Conservation (phyloP, 2,888 invertebrate genomes). For the Monoplex corrugatus region DNA sequence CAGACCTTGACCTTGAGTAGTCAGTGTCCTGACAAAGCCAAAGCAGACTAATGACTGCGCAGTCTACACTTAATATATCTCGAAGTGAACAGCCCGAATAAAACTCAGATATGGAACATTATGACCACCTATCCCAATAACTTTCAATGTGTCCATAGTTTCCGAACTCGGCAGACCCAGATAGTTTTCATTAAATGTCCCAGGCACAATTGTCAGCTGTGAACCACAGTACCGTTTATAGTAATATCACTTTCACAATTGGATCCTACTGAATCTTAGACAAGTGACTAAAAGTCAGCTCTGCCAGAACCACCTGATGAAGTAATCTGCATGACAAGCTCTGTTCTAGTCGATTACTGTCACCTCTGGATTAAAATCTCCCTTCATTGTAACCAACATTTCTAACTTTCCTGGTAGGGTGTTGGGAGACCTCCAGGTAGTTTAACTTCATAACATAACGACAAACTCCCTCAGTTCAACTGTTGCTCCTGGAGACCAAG, state of each 20-base stretch:
- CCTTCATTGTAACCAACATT: too few relatives aligned
- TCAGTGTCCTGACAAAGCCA: constrained; percentile 31
- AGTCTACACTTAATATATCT: not conserved
- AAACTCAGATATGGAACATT: constrained; percentile 4
- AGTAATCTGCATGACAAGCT: too few relatives aligned
- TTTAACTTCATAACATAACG: too few relatives aligned
- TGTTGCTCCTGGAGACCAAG: too few relatives aligned
- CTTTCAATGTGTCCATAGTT: not conserved
- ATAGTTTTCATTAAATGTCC: not conserved
- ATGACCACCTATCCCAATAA: not conserved
- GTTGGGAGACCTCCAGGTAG: too few relatives aligned
- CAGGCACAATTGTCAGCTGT: constrained; percentile 18
- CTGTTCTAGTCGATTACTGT: too few relatives aligned
- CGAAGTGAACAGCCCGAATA: not conserved
- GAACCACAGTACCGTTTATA: constrained; percentile 30
- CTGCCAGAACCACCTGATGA: too few relatives aligned
- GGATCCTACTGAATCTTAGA: too few relatives aligned
- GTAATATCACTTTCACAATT: not conserved
- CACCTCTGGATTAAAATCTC: too few relatives aligned
- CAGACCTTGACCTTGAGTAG: constrained; percentile 2
- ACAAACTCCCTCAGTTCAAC: too few relatives aligned
- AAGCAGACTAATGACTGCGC: not conserved
- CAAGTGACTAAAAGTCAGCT: too few relatives aligned
- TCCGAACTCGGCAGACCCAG: not conserved
- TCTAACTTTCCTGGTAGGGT: too few relatives aligned